A percentile compares a stretch with the other conserved stretches of the same genome.
These are phyloP conservation scores for Thunnus thynnus DNA, from an alignment of 2,113 vertebrate genomes.

Conservation along the genomic window DNA sequence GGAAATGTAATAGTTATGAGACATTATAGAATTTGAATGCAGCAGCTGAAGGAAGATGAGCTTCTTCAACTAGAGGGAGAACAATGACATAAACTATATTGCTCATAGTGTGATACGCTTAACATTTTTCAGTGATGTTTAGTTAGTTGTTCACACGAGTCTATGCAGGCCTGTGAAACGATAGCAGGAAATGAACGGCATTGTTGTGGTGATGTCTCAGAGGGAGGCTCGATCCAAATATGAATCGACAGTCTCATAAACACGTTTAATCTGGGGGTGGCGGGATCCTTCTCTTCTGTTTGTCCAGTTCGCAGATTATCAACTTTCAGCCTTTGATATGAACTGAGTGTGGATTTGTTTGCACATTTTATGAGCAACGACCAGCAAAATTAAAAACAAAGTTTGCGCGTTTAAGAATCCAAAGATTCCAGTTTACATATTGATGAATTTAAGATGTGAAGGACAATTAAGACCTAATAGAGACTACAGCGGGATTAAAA, in stretches of 20 bases:
- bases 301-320: constrained; percentile 9
- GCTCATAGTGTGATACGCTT: neutral
- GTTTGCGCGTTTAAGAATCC: neutral
- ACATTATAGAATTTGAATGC: too few species aligned
- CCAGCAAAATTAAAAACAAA: neutral
- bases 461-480: constrained; percentile 1
- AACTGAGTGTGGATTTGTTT: constrained; percentile 4
- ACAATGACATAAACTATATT: too few species aligned
- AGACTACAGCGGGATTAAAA: constrained; percentile 56
- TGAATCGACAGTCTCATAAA: constrained; percentile 50
- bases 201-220: constrained; percentile 25
- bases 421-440: neutral
- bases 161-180: neutral
- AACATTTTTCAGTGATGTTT: too few species aligned
- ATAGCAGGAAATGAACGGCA: neutral
- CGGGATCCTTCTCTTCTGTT: neutral
- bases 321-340: constrained; percentile 11
- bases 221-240: constrained; percentile 15
- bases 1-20: too few species aligned
- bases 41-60: too few species aligned
- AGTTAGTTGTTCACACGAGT: constrained; percentile 14
- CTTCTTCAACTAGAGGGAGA: too few species aligned
- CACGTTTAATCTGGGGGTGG: constrained; percentile 14
- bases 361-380: constrained; percentile 3
- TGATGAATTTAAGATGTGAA: constrained; percentile 1